Conservation (phyloP, 2,113 vertebrate genomes). For the Capra hircus region DNA sequence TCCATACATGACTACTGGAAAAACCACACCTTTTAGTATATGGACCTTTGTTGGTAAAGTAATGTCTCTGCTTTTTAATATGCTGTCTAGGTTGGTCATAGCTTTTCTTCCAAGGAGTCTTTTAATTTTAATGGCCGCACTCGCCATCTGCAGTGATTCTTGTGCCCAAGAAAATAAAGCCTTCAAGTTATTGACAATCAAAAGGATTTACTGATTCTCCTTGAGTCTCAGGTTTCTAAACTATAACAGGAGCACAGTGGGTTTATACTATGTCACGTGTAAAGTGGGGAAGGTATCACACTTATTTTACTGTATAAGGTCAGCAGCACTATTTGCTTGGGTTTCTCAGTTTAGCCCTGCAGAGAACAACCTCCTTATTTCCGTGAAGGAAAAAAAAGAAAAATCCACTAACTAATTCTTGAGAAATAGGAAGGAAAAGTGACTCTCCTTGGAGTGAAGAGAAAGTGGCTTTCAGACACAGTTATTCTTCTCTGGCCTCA, state of each 20-base stretch:
- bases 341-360: background rate
- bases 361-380: background rate
- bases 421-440: background rate
- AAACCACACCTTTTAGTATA: background rate
- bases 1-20: background rate
- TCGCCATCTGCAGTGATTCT: background rate
- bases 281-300: background rate
- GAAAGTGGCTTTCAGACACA: background rate
- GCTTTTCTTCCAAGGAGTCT: background rate
- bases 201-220: background rate
- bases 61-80: background rate
- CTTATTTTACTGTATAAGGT: background rate
- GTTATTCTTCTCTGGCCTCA: background rate
- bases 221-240: background rate
- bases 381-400: too few species aligned
- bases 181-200: background rate
- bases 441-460: background rate
- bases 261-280: background rate
- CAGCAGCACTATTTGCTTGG: rapidly evolving
- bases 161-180: background rate
- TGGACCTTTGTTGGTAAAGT: background rate
- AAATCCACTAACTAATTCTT: background rate
- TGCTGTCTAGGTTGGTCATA: background rate
- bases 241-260: background rate
- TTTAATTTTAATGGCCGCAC: background rate